Evolutionary conservation across 2,797 vertebrate genomes (phyloP).

Genomic region (Rousettus madagascariensis): DNA sequence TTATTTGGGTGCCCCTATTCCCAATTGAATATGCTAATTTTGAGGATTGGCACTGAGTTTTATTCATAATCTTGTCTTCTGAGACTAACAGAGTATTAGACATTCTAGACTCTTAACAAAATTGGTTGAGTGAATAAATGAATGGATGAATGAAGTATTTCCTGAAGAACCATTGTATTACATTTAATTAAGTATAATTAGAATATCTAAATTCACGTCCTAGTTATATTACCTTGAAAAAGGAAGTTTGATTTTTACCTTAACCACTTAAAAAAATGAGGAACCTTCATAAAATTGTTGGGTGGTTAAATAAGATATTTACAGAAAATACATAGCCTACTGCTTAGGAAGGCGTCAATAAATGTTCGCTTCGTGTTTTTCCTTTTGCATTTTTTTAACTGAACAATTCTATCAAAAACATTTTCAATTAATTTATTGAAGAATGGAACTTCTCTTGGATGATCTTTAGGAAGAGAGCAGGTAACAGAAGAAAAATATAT

Average conservation of each 20-base stretch:
- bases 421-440: constrained; percentile 9
- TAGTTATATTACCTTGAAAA: background rate
- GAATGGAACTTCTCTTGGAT: background rate
- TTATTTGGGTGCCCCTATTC: background rate
- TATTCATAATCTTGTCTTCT: background rate
- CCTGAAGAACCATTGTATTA: background rate
- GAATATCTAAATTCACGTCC: background rate
- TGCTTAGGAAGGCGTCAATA: background rate
- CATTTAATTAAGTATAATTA: background rate
- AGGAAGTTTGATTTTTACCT: background rate
- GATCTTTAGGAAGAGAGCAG: background rate
- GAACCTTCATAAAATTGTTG: background rate
- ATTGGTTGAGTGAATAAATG: background rate
- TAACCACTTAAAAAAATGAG: background rate
- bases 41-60: background rate
- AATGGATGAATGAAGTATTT: background rate
- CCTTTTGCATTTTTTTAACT: background rate
- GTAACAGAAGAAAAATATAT: background rate
- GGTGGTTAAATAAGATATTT: background rate
- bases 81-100: background rate
- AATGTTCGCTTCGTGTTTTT: background rate
- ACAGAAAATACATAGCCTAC: background rate
- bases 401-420: background rate
- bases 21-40: background rate
- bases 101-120: background rate